A percentile compares a stretch with the other conserved stretches of the same genome.
Evolutionary conservation across 2,113 vertebrate species (phyloP).

Genomic region (Apeltes quadracus): DNA sequence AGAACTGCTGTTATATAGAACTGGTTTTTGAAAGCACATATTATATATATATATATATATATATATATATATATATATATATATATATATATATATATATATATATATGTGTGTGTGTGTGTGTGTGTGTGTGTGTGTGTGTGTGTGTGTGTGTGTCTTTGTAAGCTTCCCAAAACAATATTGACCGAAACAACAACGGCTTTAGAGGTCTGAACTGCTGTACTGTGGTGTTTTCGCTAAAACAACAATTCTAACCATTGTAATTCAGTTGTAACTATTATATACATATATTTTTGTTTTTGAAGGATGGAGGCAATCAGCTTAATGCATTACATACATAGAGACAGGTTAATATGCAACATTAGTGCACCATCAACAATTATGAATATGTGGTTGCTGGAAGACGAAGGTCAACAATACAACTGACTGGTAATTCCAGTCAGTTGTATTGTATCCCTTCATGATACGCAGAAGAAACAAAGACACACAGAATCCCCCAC

Average conservation of each 20-base stretch:
- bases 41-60: too few relatives aligned
- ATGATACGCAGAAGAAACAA: conserved; percentile 19
- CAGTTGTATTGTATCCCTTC: too few relatives aligned
- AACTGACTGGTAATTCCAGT: conserved; percentile 51
- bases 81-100: too few relatives aligned
- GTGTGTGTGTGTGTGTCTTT: conserved; percentile 9
- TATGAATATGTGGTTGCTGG: conserved; percentile 43
- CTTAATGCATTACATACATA: conserved; percentile 53
- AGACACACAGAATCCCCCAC: neutral
- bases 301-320: too few relatives aligned
- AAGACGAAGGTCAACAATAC: conserved; percentile 31
- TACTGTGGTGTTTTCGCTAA: conserved; percentile 13
- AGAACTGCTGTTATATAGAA: too few relatives aligned
- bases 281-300: too few relatives aligned
- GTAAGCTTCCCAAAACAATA: conserved; percentile 21
- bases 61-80: too few relatives aligned
- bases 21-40: too few relatives aligned
- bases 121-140: too few relatives aligned
- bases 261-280: too few relatives aligned
- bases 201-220: conserved; percentile 22
- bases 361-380: conserved; percentile 53
- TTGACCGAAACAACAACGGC: conserved; percentile 9
- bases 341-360: conserved; percentile 54
- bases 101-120: too few relatives aligned
- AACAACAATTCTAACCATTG: conserved; percentile 27